Evolutionary conservation across 2,888 invertebrate genomes (phyloP).

Genomic region (Archips crataeganus): DNA sequence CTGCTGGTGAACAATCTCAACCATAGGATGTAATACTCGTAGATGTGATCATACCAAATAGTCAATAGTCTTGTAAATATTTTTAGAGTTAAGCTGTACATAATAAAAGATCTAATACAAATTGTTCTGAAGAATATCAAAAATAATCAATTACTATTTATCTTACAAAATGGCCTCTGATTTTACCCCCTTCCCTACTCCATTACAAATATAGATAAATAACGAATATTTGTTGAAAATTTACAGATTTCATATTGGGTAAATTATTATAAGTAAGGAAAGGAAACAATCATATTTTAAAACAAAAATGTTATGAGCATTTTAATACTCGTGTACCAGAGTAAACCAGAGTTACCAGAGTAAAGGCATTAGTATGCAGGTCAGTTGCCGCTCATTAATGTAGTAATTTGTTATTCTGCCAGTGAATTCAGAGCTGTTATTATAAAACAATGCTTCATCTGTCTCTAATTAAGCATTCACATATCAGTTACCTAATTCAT

Average conservation of each 20-base stretch:
- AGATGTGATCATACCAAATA: conserved; percentile 80
- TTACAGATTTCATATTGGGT: no score
- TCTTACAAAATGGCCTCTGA: neutral
- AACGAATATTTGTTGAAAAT: no score
- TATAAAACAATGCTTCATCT: neutral
- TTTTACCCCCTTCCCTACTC: neutral
- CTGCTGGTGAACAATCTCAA: conserved; percentile 68
- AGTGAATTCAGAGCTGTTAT: neutral
- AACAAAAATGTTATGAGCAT: no score
- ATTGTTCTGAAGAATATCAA: conserved; percentile 5
- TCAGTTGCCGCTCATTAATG: neutral
- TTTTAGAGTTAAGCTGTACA: conserved; percentile 80
- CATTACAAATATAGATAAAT: no score
- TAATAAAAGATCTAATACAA: conserved; percentile 39
- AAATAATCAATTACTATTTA: conserved; percentile 12
- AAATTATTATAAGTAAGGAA: no score
- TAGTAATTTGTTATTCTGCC: neutral
- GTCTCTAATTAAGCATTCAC: neutral
- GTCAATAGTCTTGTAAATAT: conserved; percentile 80
- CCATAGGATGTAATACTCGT: conserved; percentile 40
- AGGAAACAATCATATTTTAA: no score
- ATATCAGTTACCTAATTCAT: neutral
- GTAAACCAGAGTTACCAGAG: neutral
- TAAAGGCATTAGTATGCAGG: neutral
- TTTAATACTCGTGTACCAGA: neutral